phyloP scores from a whole-genome alignment of 2,888 invertebrate species.

The Polylopha cassiicola region DNA sequence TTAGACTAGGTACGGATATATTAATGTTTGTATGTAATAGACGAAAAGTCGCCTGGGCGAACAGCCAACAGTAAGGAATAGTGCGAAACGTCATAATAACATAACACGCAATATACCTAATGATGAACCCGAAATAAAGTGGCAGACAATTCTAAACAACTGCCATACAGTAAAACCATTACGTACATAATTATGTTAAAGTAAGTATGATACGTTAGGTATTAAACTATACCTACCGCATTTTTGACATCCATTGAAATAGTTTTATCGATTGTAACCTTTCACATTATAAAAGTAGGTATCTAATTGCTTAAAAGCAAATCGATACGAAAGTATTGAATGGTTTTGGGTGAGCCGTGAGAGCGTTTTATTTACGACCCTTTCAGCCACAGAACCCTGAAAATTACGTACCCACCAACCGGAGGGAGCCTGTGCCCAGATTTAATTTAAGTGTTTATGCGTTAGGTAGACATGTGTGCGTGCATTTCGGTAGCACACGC shows the following conservation, averaged over 20 bases:
- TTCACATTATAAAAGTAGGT: too few species aligned
- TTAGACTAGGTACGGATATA: neutral
- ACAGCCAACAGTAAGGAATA: constrained; percentile 16
- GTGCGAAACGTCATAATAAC: constrained; percentile 13
- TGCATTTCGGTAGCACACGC: constrained; percentile 48
- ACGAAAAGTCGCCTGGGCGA: constrained; percentile 12
- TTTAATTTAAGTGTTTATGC: constrained; percentile 57
- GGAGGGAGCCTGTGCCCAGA: constrained; percentile 41
- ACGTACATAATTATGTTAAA: too few species aligned
- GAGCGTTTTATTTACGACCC: constrained; percentile 5
- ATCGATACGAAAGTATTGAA: constrained; percentile 4
- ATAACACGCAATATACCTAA: too few species aligned
- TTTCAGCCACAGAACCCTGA: constrained; percentile 15
- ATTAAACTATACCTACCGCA: too few species aligned
- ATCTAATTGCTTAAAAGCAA: too few species aligned
- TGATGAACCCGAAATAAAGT: too few species aligned
- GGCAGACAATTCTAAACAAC: too few species aligned
- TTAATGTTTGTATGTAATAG: constrained; percentile 9
- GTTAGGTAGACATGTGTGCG: constrained; percentile 37
- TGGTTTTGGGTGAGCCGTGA: constrained; percentile 8
- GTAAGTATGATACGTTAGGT: too few species aligned
- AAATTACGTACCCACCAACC: constrained; percentile 30
- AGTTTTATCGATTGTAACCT: too few species aligned
- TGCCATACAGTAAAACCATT: too few species aligned
- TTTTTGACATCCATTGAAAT: too few species aligned